Conservation (phyloP, 2,797 vertebrate species). For the Paguma larvata region DNA sequence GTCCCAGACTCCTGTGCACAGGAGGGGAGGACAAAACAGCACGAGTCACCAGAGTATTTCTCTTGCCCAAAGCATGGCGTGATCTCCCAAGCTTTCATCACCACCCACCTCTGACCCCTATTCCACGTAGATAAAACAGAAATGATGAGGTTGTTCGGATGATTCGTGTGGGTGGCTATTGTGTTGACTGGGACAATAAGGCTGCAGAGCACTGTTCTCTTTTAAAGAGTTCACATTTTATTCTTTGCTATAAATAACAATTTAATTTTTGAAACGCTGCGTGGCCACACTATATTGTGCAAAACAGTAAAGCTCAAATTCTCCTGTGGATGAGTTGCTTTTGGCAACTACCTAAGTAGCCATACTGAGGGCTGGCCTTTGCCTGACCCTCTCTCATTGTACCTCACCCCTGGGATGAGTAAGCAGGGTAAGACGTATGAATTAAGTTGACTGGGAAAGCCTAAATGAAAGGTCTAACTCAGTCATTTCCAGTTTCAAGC, state of each 20-base stretch:
- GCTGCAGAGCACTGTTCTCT: constrained; percentile 42
- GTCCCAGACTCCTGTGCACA: neutral
- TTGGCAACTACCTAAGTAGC: constrained; percentile 58
- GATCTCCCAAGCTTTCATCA: constrained; percentile 55
- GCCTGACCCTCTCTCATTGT: constrained; percentile 47
- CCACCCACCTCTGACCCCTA: constrained; percentile 64
- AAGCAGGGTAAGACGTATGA: constrained; percentile 71
- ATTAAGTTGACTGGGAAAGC: constrained; percentile 70
- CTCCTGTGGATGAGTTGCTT: constrained; percentile 28
- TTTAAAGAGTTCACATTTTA: constrained; percentile 72
- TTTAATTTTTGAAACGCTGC: constrained; percentile 66
- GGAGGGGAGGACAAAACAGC: neutral
- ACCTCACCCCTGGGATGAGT: constrained; percentile 48
- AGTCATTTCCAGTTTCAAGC: constrained; percentile 56
- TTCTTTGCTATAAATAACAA: constrained; percentile 73
- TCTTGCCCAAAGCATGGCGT: constrained; percentile 40
- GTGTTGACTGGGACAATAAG: constrained; percentile 65
- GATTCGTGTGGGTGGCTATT: constrained; percentile 64
- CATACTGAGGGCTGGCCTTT: constrained; percentile 60
- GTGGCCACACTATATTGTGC: constrained; percentile 49
- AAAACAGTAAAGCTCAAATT: constrained; percentile 65
- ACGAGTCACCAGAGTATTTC: constrained; percentile 18
- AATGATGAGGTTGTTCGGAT: constrained; percentile 66
- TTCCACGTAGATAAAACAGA: constrained; percentile 74
- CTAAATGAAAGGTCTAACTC: constrained; percentile 68